phyloP scores from a whole-genome alignment of 1,140 invertebrate genomes.

The Homalodisca vitripennis region DNA sequence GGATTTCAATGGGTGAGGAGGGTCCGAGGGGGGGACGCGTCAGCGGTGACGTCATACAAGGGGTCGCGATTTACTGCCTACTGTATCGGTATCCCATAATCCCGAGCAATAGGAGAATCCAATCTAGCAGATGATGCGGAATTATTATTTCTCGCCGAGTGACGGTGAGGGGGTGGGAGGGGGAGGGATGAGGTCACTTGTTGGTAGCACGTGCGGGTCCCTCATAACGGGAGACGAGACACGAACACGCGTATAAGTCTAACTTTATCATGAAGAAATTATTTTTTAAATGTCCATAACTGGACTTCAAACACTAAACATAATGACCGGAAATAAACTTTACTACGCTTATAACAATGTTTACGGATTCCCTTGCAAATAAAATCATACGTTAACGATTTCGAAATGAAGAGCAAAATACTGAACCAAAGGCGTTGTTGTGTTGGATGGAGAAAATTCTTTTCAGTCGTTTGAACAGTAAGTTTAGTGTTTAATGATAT shows the following conservation, averaged over 20 bases:
- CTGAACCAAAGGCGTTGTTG: no score
- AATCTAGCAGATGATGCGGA: slow-evolving; percentile 15
- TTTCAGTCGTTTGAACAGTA: no score
- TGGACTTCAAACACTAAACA: no score
- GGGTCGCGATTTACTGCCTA: slow-evolving; percentile 13
- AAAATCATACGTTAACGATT: no score
- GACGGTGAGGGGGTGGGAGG: neutral
- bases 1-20: slow-evolving; percentile 17
- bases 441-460: no score
- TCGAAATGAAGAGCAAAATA: no score
- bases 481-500: no score
- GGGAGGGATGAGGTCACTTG: slow-evolving; percentile 4
- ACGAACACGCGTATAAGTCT: neutral
- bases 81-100: slow-evolving; percentile 17
- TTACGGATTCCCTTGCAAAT: no score
- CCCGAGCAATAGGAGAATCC: slow-evolving; percentile 10
- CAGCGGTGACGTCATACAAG: slow-evolving; percentile 22
- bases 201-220: neutral
- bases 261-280: neutral
- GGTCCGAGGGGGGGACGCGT: neutral
- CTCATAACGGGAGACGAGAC: neutral
- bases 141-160: slow-evolving; percentile 7
- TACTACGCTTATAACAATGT: no score
- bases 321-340: no score
- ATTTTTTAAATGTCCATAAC: no score